These are phyloP conservation scores for Argya squamiceps DNA, from an alignment of 2,797 vertebrate species.

Conservation along the genomic window DNA sequence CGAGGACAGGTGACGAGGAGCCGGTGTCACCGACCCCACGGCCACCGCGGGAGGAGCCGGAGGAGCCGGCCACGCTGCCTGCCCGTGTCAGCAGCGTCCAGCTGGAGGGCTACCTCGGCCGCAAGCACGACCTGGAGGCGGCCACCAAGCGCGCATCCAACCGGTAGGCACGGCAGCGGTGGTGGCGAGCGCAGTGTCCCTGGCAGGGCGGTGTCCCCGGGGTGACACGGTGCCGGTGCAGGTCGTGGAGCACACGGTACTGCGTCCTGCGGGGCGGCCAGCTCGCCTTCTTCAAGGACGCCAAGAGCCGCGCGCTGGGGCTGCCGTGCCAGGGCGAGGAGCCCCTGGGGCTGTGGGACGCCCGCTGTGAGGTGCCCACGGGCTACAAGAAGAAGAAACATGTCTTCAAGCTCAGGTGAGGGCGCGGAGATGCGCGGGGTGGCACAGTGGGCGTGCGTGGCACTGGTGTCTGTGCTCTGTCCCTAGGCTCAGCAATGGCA, in stretches of 20 bases:
- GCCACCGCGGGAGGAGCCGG: constrained; percentile 68
- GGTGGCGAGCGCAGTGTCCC: not conserved
- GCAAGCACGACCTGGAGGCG: constrained; percentile 91
- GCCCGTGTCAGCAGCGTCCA: constrained; percentile 74
- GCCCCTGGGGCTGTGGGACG: constrained; percentile 82
- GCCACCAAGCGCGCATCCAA: constrained; percentile 90
- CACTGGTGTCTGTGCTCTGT: not conserved
- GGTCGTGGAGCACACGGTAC: constrained; percentile 95
- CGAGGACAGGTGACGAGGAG: not conserved
- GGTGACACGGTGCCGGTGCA: constrained; percentile 26
- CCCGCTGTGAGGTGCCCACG: constrained; percentile 85
- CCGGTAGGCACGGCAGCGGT: constrained; percentile 73
- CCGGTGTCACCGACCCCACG: not conserved
- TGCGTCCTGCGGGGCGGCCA: constrained; percentile 89
- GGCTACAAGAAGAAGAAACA: constrained; percentile 98
- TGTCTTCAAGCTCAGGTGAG: constrained; percentile 91
- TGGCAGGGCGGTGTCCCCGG: rapidly evolving
- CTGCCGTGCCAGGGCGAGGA: constrained; percentile 90
- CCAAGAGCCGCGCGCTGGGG: constrained; percentile 86
- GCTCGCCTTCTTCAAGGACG: constrained; percentile 90
- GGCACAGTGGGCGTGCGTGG: rapidly evolving
- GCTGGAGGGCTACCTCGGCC: constrained; percentile 86
- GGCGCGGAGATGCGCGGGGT: rapidly evolving
- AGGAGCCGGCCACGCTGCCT: constrained; percentile 84
- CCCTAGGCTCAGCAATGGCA: constrained; percentile 88